Base-by-base conservation (phyloP, 2,888 invertebrate genomes). In the Autographa pulchrina region DNA sequence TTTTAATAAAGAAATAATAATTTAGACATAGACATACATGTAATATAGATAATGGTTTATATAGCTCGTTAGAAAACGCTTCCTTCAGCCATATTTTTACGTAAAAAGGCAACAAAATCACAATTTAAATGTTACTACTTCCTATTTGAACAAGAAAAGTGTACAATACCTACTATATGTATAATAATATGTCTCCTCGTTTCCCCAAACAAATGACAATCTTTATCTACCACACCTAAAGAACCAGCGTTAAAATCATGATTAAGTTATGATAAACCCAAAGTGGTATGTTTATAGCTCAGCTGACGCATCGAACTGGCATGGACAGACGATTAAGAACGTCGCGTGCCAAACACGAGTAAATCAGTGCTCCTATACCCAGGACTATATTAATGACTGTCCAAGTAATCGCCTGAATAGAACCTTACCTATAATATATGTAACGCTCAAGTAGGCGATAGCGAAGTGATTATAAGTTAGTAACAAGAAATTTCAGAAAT, bases 311-410 rank as follows among this genome's bases (percentile, higher is more conserved):
- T 74, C 18, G 65, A 13, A n/a, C 14, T 6, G 70, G 63, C 60
- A 81, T 73, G 70, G 56, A 11, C 67, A 62, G 61, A 31, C 38
- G 68, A 71, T 74, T 62, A 67, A 72, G 71, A 69, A 41, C 20
- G 58, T 83, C 68, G 81, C 81, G 81, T 81, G 81, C 73, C 16
- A 11, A 63, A 61, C 25, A 31, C 60, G 63, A 48, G 72, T 81
- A 81, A 81, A 81, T 83, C 82, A 81, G 62, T 41, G 61, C 60
- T 31, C 14, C 59, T 18, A 32, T 70, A 70, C 68, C 48, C 54
- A 64, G 62, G 14, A 64, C 70, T 70, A 73, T 74, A 83, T 71
- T 80, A 75, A 81, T 74, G 68, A 70, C 59, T 71, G 67, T 35
- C n/a, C 35, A 14, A 25, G 20, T 25, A 25, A 56, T 56, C 54